Percentiles rank a stretch among this genome's conserved stretches.
These are phyloP conservation scores for Ceraclea dissimilis DNA, from an alignment of 2,888 invertebrate species.

Conservation along the genomic window DNA sequence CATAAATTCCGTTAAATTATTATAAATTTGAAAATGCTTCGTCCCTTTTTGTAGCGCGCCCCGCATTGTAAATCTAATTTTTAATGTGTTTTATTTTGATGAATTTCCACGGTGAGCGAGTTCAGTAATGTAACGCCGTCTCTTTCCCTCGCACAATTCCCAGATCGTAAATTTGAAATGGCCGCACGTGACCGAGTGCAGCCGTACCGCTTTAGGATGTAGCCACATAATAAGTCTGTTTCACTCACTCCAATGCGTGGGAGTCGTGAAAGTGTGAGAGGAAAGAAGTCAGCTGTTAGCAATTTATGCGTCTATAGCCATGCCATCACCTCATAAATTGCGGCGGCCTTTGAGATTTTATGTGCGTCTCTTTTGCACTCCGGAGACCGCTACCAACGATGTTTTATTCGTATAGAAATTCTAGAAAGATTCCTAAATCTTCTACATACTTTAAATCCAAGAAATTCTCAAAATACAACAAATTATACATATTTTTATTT, in stretches of 20 bases:
- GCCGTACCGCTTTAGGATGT: constrained; percentile 41
- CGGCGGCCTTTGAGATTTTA: constrained; percentile 22
- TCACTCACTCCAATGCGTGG: constrained; percentile 47
- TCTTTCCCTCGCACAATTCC: constrained; percentile 51
- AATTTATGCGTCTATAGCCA: constrained; percentile 22
- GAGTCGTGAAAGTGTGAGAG: not conserved
- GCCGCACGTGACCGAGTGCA: constrained; percentile 53
- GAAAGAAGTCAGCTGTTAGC: constrained; percentile 45
- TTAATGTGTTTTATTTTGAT: constrained; percentile 6
- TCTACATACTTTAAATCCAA: too few species aligned
- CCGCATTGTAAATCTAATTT: not conserved
- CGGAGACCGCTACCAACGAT: constrained; percentile 2
- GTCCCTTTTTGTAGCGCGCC: not conserved
- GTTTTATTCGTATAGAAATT: too few species aligned
- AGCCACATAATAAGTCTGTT: constrained; percentile 39
- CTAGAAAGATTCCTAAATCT: too few species aligned
- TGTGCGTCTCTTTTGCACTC: constrained; percentile 19
- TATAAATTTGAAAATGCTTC: not conserved
- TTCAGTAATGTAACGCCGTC: constrained; percentile 29
- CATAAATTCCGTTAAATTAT: too few species aligned
- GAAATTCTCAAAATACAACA: too few species aligned
- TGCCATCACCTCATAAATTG: constrained; percentile 21
- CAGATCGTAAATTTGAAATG: constrained; percentile 55
- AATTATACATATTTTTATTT: too few species aligned
- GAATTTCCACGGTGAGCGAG: constrained; percentile 10